Base-by-base conservation (phyloP, 2,113 vertebrate species). In the Microcebus griseorufus region DNA sequence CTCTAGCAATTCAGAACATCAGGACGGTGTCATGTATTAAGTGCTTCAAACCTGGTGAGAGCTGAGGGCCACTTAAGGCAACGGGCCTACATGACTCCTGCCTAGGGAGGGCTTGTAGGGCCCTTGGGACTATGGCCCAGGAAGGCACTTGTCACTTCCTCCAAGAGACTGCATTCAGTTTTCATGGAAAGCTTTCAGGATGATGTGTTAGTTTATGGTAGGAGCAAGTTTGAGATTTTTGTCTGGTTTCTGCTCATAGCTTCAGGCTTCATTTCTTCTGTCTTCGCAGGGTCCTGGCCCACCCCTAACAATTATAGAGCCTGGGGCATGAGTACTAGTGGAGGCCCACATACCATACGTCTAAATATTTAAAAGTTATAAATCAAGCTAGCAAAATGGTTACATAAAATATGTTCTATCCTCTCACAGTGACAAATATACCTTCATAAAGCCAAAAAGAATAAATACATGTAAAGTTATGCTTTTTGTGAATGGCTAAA, bases 301-400 rank as follows among this genome's bases (percentile, higher is more conserved):
- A 75, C 55, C 53, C 79, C 73, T 88, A 29, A 81, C 89, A 73
- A 27, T 58, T 32, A 34, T 0, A 16, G 10, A 82, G 42, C 91
- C 93, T 37, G 48, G n/a, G 39, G 81, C 91, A 32, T 2, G 14
- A 90, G 27, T 6, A 22, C 72, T 37, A 79, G n/a, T n/a, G 14
- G 60, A 70, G 72, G 18, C 22, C 85, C 37, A 73, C 85, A 65
- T 82, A 81, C 93, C 72, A 10, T 86, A 51, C 0, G 1, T 64
- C 62, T 9, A 53, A 96, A 79, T 88, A 76, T 90, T 90, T 95
- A 45, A 69, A 73, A 85, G 91, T 45, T 73, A 37, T 93, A 97
- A 93, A 95, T 96, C 95, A 95, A 45, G 60, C 53, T 37, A 48
- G 42, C 23, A 75, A 76, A 80, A 83, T 65, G 73, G 29, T 65